Percentiles rank a stretch among this genome's conserved stretches.
phyloP scores from a whole-genome alignment of 2,888 invertebrate species.

The Bombylius major region DNA sequence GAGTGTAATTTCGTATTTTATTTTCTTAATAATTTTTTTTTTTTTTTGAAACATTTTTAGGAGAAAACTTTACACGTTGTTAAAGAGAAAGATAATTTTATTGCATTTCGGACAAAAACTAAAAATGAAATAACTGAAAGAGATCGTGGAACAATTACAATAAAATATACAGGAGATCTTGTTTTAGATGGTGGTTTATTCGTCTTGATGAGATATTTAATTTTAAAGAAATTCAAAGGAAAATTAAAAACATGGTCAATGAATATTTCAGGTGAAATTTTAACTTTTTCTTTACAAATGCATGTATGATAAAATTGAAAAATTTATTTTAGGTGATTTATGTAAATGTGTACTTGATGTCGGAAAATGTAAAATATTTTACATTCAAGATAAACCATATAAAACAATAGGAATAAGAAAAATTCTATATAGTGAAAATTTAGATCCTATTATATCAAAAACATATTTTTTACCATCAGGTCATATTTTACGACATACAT shows the following conservation, averaged over 20 bases:
- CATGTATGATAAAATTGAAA: not conserved
- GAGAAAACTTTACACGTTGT: conserved; percentile 2
- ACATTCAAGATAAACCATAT: conserved; percentile 2
- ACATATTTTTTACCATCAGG: conserved; percentile 9
- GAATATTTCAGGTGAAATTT: conserved; percentile 21
- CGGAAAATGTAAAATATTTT: conserved; percentile 6
- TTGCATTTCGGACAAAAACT: conserved; percentile 2
- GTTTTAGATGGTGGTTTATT: conserved; percentile 28
- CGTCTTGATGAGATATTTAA: conserved; percentile 26
- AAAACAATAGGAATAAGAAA: conserved; percentile 6
- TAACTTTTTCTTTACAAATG: not conserved
- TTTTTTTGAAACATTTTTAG: not conserved
- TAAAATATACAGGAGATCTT: conserved; percentile 17
- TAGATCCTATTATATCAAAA: conserved; percentile 7
- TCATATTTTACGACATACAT: conserved; percentile 8
- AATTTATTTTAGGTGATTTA: conserved; percentile 4
- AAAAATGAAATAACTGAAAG: not conserved
- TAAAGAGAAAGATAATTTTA: not conserved
- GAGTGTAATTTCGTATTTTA: not conserved
- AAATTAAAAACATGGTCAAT: conserved; percentile 25
- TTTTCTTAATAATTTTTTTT: not conserved
- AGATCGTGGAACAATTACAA: not conserved
- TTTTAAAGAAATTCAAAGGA: conserved; percentile 24
- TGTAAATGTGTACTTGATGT: conserved; percentile 5
- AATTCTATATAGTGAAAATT: not conserved